A percentile compares a stretch with the other conserved stretches of the same genome.
phyloP scores from a whole-genome alignment of 2,797 vertebrate genomes.

The Muraenolepis orangiensis region DNA sequence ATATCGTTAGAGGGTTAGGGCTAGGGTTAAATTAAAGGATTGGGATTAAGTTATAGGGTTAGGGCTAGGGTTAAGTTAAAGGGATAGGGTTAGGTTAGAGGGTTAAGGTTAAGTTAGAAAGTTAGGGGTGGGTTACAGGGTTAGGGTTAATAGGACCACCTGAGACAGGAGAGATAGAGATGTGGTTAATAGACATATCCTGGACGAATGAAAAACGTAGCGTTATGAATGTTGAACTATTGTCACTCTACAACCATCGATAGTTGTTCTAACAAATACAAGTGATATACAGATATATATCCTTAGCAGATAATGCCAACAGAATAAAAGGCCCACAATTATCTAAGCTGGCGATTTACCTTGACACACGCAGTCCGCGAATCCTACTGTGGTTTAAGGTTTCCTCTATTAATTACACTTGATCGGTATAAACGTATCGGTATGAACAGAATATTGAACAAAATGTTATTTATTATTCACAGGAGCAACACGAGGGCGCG shows the following conservation, averaged over 20 bases:
- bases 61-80: too few relatives aligned
- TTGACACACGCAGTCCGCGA: slow-evolving; percentile 17
- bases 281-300: background rate
- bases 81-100: too few relatives aligned
- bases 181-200: background rate
- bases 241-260: background rate
- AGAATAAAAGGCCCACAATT: background rate
- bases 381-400: background rate
- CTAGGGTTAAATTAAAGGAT: too few relatives aligned
- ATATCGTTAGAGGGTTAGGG: too few relatives aligned
- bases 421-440: too few relatives aligned
- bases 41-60: too few relatives aligned
- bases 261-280: too few relatives aligned
- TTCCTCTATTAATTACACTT: background rate
- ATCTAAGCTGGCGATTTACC: slow-evolving; percentile 37
- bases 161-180: background rate
- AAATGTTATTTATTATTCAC: background rate
- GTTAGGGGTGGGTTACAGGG: too few relatives aligned
- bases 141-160: too few relatives aligned
- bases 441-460: too few relatives aligned
- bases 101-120: too few relatives aligned
- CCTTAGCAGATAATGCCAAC: background rate
- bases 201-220: background rate
- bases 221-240: background rate
- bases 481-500: background rate